Evolutionary conservation across 2,113 vertebrate species (phyloP).

Genomic region (Chrysemys picta): DNA sequence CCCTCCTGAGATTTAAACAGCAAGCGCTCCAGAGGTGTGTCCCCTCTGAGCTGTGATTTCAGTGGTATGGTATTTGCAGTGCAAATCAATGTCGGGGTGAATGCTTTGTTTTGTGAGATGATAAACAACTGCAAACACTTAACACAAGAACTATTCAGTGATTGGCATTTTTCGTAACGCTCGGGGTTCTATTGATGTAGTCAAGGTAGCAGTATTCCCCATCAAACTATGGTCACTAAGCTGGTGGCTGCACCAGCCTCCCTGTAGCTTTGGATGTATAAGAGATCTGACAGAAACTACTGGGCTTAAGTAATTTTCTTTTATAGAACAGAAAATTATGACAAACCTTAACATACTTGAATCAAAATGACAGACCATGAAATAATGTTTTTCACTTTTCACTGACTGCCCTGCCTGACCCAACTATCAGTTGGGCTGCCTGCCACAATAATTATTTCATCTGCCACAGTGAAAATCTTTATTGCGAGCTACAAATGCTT

Average conservation of each 20-base stretch:
- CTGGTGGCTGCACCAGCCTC: neutral
- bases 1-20: neutral
- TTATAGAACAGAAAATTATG: constrained; percentile 27
- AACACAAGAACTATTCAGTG: neutral
- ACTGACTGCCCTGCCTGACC: constrained; percentile 29
- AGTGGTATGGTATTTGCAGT: neutral
- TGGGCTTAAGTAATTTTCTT: constrained; percentile 49
- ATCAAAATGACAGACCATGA: constrained; percentile 73
- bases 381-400: constrained; percentile 64
- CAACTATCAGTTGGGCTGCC: constrained; percentile 39
- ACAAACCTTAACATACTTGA: constrained; percentile 49
- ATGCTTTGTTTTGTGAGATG: accelerated
- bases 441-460: constrained; percentile 70
- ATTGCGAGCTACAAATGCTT: constrained; percentile 25
- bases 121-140: neutral
- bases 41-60: neutral
- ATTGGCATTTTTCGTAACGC: neutral
- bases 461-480: constrained; percentile 41
- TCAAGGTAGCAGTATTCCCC: neutral
- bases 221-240: neutral
- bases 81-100: accelerated
- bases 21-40: neutral
- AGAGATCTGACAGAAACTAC: constrained; percentile 27
- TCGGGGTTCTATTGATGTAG: neutral
- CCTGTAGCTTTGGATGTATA: neutral